phyloP scores from a whole-genome alignment of 2,797 vertebrate genomes.

The Heliangelus exortis region DNA sequence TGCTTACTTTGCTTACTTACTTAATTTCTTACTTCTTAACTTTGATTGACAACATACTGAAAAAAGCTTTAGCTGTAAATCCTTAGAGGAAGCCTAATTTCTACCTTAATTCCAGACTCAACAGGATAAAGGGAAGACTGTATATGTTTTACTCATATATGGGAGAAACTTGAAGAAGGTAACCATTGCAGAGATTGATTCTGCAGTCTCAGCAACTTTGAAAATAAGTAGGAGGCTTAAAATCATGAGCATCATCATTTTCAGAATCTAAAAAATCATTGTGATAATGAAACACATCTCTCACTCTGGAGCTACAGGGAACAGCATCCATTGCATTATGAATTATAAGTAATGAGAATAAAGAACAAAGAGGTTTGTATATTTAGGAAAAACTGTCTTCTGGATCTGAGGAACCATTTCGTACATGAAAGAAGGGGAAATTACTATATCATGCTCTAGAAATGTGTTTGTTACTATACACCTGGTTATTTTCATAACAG shows the following conservation, averaged over 20 bases:
- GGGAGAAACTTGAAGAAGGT: background rate
- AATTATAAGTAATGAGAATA: background rate
- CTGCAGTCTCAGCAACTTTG: conserved; percentile 21
- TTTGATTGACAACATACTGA: background rate
- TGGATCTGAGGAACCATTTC: conserved; percentile 58
- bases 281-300: conserved; percentile 3
- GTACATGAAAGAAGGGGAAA: conserved; percentile 53
- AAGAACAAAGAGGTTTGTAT: background rate
- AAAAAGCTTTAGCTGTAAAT: background rate
- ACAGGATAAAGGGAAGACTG: background rate
- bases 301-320: background rate
- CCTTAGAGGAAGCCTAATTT: background rate
- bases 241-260: conserved; percentile 26
- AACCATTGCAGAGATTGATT: background rate
- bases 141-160: background rate
- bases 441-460: conserved; percentile 32
- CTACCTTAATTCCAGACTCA: background rate
- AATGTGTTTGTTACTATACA: conserved; percentile 33
- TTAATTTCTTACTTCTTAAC: background rate
- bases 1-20: too few relatives aligned
- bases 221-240: conserved; percentile 4
- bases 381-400: conserved; percentile 55
- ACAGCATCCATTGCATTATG: conserved; percentile 1
- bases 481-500: conserved; percentile 54
- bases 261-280: conserved; percentile 12